A percentile compares a stretch with the other conserved stretches of the same genome.
These are phyloP conservation scores for Ceramica pisi DNA, from an alignment of 2,888 invertebrate genomes.

Conservation along the genomic window DNA sequence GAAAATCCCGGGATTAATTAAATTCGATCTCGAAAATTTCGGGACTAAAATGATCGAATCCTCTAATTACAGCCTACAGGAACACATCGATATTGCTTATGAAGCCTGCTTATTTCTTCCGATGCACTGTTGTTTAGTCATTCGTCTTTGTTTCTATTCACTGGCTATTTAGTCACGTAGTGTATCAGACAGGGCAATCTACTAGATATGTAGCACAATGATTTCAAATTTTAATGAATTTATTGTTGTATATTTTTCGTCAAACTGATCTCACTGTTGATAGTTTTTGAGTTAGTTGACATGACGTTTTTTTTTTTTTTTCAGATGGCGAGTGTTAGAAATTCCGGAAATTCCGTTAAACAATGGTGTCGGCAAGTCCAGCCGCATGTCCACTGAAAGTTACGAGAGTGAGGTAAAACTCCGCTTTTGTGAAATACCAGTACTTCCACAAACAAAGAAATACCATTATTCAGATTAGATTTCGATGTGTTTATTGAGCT, in stretches of 20 bases:
- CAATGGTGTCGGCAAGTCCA: conserved; percentile 81
- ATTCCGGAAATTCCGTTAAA: conserved; percentile 87
- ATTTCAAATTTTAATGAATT: conserved; percentile 22
- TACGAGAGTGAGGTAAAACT: conserved; percentile 84
- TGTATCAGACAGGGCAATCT: conserved; percentile 21
- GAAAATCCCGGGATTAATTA: too few species aligned
- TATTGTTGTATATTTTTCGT: conserved; percentile 19
- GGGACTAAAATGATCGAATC: too few species aligned
- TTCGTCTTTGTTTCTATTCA: conserved; percentile 14
- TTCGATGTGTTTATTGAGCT: background rate
- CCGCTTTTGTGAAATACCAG: background rate
- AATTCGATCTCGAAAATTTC: too few species aligned
- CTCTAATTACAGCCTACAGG: too few species aligned
- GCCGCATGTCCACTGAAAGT: conserved; percentile 79
- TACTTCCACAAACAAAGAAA: background rate
- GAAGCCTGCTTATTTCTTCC: conserved; percentile 12
- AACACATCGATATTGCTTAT: background rate
- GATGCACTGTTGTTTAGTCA: conserved; percentile 19
- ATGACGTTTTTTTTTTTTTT: conserved; percentile 51
- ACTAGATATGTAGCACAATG: background rate
- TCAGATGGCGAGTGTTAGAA: conserved; percentile 94
- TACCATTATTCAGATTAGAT: background rate
- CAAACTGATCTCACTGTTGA: background rate
- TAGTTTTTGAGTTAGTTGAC: background rate
- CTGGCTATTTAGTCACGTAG: conserved; percentile 13